Evolutionary conservation across 2,797 vertebrate genomes (phyloP), one percentile per base, ranked within the genome.

Genomic region (Enteromius unitaeniatus): DNA sequence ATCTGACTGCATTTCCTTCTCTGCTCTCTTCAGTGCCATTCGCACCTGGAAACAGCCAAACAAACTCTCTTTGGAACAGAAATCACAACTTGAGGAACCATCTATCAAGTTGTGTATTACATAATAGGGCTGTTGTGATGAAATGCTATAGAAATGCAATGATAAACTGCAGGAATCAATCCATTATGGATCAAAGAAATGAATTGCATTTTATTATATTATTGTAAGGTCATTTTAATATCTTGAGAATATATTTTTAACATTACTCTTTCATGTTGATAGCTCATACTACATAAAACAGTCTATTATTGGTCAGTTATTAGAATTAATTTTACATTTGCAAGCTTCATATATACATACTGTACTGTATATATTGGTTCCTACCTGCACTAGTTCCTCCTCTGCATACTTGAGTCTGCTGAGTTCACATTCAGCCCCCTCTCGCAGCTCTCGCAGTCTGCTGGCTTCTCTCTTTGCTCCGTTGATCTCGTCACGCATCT

Each of bases 341-440:
- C 26, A 4, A 5, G 2, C 9, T 73, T 49, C 4, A 19, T 28
- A 5, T 49, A 72, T 47, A n/a, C 2, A 4, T 26, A 51, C n/a
- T n/a, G n/a, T n/a, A n/a, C n/a, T n/a, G n/a, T 31, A 6, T 2
- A 6, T 21, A 53, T n/a, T 37, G 68, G 17, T 26, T n/a, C 74
- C 10, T 90, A 99, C 98, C 97, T 99, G 98, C 31, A 99, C 98
- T 1, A 99, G 92, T 75, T 99, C 98, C 88, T 99, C 97, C 87
- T 99, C 98, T 0, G 98, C 98, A 1, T 99, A 99, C 77, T 99
- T 99, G 42, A 99, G 96, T 51, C 98, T 94, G 82, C 98, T 99
- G 78, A 99, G 94, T 84, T 99, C 98, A 69, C 96, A 97, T 81
- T 99, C 98, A 0, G 98, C 97, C 5, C 98, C 98, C 86, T 99